Base-by-base conservation (phyloP, 2,888 invertebrate species). In the Eugnorisma glareosa region DNA sequence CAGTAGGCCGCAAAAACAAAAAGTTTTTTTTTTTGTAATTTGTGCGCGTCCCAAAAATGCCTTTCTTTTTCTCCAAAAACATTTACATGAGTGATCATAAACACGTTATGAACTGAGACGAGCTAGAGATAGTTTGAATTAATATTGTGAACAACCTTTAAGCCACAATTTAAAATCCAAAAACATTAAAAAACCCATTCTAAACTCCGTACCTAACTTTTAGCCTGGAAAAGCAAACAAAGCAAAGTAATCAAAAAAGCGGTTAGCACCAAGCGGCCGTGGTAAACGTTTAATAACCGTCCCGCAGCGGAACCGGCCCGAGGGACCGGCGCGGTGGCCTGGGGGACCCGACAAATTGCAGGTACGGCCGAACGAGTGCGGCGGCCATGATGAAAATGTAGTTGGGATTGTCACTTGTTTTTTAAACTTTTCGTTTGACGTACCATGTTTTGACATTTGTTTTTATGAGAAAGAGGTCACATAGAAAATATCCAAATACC, bases 271-370 rank as follows among this genome's bases (percentile, higher is more conserved):
- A 80, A 75, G 78, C 79, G 71, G 68, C 73, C 76, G 84, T 45
- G 83, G 88, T 85, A 78, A 88, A 80, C 81, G 84, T 82, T 86
- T 88, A 85, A 83, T 89, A 88, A 84, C 84, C 81, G 84, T 67
- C 81, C 85, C 75, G 78, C 35, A 57, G 79, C 88, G 86, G 89
- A 87, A 79, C 81, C 79, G 80, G 78, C 81, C 68, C 54, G 66
- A 67, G 86, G 86, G 81, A 76, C 88, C 83, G 82, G 83, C 37
- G 63, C 83, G 82, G 83, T 24, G 63, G 77, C 79, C 59, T 43
- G 66, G 67, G 87, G 86, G 82, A 75, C 88, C 84, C 81, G 85
- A 83, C 88, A 88, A 88, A 86, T 86, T 88, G 85, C 83, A 86
- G 86, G 88, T 82, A 83, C 77, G 45, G 71, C 77, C 45, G 57